phyloP scores from a whole-genome alignment of 37 sponge, comb jelly and placozoan species.

The Bolinopsis microptera region DNA sequence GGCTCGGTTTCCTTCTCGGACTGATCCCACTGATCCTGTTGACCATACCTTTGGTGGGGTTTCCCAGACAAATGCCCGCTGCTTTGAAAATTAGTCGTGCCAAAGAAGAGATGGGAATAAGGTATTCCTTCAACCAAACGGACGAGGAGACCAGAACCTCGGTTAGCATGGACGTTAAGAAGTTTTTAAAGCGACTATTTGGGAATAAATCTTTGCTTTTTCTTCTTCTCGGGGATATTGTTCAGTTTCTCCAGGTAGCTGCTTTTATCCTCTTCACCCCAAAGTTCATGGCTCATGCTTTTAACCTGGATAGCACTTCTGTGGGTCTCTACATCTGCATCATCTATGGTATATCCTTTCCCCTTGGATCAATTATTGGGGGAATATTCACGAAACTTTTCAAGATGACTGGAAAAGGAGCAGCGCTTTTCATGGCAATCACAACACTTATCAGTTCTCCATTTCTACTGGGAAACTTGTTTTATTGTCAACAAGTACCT shows the following conservation, averaged over 20 bases:
- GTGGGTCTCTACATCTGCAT: slow-evolving; percentile 28
- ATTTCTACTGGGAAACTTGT: background rate
- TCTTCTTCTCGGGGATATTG: background rate
- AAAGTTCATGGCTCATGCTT: slow-evolving; percentile 23
- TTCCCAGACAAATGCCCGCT: slow-evolving; percentile 27
- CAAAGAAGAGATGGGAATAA: background rate
- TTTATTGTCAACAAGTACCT: background rate
- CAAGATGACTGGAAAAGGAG: background rate
- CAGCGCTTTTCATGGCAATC: background rate
- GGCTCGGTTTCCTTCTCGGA: background rate
- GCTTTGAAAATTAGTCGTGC: background rate
- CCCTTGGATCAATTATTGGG: background rate
- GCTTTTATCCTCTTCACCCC: slow-evolving; percentile 9
- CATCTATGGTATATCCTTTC: slow-evolving; percentile 23
- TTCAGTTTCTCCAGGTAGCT: slow-evolving; percentile 20
- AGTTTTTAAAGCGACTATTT: background rate
- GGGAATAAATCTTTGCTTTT: background rate
- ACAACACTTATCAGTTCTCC: background rate
- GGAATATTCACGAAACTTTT: background rate
- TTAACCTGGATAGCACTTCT: background rate
- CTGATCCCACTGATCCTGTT: background rate
- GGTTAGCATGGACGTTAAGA: background rate
- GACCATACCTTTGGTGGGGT: slow-evolving; percentile 1
- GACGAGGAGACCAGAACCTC: background rate
- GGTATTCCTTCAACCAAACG: background rate